These are phyloP conservation scores for Propsilocerus akamusi DNA, from an alignment of 1,140 invertebrate genomes.

Conservation along the genomic window DNA sequence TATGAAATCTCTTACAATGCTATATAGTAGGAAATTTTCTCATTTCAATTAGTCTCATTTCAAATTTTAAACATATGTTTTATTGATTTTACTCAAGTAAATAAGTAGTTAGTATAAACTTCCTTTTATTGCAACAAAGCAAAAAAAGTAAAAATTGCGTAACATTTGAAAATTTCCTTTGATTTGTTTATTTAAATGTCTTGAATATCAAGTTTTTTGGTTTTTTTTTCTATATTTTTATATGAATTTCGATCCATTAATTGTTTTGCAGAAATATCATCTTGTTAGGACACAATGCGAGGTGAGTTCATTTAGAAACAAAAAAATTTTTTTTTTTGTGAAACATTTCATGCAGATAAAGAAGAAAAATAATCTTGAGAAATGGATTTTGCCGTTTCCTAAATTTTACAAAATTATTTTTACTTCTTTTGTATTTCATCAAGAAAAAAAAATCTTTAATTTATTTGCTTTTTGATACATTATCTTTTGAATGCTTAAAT, in stretches of 20 bases:
- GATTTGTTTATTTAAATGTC: background rate
- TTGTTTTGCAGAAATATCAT: conserved; percentile 52
- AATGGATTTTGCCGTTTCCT: background rate
- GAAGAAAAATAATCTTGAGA: too few relatives aligned
- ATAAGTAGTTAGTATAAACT: background rate
- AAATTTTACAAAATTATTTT: background rate
- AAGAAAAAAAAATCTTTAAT: background rate
- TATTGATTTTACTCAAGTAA: too few relatives aligned
- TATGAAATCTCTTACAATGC: too few relatives aligned
- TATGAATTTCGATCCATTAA: too few relatives aligned
- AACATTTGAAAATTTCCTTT: background rate
- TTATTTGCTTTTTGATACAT: background rate
- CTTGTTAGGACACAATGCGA: conserved; percentile 46
- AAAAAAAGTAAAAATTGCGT: background rate
- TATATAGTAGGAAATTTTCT: too few relatives aligned
- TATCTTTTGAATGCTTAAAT: background rate
- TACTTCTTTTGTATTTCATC: background rate
- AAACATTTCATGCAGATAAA: conserved; percentile 3
- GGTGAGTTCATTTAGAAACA: conserved; percentile 31
- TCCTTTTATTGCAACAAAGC: background rate
- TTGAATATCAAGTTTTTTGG: conserved; percentile 6
- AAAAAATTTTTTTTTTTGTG: conserved; percentile 16
- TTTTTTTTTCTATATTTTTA: conserved; percentile 6
- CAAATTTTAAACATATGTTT: too few relatives aligned
- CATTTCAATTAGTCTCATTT: too few relatives aligned